Conservation (phyloP, 2,888 invertebrate species). For the Exocentrus adspersus region DNA sequence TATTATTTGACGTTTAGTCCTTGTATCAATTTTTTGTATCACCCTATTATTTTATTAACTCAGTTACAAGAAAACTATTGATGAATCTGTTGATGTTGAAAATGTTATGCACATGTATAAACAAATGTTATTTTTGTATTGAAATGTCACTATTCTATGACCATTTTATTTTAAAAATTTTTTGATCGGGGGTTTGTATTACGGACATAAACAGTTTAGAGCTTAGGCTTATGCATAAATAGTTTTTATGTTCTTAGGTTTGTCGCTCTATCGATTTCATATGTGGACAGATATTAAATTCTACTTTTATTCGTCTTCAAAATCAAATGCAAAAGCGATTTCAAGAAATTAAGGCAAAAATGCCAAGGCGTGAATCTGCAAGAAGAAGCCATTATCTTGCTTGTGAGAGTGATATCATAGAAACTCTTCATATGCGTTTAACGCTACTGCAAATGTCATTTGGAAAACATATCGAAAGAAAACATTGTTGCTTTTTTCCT, state of each 20-base stretch:
- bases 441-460: constrained; percentile 93
- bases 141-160: too few species aligned
- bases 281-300: constrained; percentile 83
- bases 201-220: too few species aligned
- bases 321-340: constrained; percentile 86
- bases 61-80: too few species aligned
- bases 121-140: too few species aligned
- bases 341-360: constrained; percentile 88
- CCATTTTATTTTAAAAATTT: too few species aligned
- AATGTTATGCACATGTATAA: too few species aligned
- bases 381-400: constrained; percentile 90
- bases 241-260: constrained; percentile 70
- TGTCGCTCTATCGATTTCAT: constrained; percentile 82
- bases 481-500: constrained; percentile 94
- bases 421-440: constrained; percentile 91
- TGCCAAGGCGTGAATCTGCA: constrained; percentile 92
- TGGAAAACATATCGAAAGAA: constrained; percentile 93
- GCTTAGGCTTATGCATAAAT: neutral
- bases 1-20: too few species aligned
- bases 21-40: too few species aligned
- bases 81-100: too few species aligned
- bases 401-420: constrained; percentile 92
- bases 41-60: too few species aligned
- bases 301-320: constrained; percentile 86
- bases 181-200: too few species aligned